Evolutionary conservation across 1,140 invertebrate genomes (phyloP), one percentile per base, ranked within the genome.

Genomic region (Leucophenga varia): DNA sequence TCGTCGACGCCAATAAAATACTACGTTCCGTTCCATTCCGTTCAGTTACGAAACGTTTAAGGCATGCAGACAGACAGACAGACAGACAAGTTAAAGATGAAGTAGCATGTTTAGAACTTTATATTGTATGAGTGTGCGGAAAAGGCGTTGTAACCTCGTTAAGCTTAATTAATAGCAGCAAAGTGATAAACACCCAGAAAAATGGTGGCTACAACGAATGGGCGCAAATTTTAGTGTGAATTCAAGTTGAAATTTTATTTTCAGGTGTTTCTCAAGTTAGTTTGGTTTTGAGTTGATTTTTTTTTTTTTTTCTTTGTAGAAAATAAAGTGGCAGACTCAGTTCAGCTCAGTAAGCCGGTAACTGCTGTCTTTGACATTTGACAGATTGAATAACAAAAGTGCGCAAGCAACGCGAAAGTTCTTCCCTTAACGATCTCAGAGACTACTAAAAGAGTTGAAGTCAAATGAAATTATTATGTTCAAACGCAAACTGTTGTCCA

Each of bases 91-190:
- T n/a, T n/a, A n/a, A n/a, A n/a, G n/a, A n/a, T n/a, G n/a, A n/a
- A n/a, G n/a, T n/a, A n/a, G n/a, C n/a, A n/a, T n/a, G n/a, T n/a
- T n/a, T n/a, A n/a, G n/a, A n/a, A n/a, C 12, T 8, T 30, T 30
- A 30, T 30, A 8, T 28, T 48, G 30, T 45, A 37, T 55, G 55
- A 59, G 56, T 68, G 59, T 61, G 12, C 12, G 64, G 63, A 57
- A 57, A 59, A 49, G 57, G 64, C 18, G 51, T 49, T 49, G 70
- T 72, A 72, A 72, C 70, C 61, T 72, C 70, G 70, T 72, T 72
- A 72, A 72, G 70, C 69, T 72, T 72, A 72, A 72, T 72, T 72
- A 72, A 72, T 72, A 72, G 69, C 69, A 72, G 57, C 69, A 64
- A 72, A 69, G 68, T 72, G 69, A 72, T 72, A 72, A 72, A 72